These are phyloP conservation scores for Sialis lutaria DNA, from an alignment of 2,888 invertebrate genomes.

Conservation along the genomic window DNA sequence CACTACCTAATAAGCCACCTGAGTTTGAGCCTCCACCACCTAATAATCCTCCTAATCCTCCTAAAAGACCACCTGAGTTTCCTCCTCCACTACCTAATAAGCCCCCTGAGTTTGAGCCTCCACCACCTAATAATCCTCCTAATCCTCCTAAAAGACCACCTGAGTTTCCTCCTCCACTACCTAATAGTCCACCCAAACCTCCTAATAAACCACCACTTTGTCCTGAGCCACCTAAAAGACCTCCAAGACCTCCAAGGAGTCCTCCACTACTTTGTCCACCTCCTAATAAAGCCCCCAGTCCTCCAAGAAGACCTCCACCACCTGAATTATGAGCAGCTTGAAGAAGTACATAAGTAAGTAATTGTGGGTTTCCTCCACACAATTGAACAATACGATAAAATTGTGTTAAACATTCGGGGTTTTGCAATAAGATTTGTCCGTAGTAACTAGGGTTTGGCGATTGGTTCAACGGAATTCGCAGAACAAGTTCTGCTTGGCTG, in stretches of 20 bases:
- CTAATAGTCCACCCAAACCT: conserved; percentile 1
- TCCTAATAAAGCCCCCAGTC: conserved; percentile 2
- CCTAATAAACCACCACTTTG: conserved; percentile 1
- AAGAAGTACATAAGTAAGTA: background rate
- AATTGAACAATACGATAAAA: conserved; percentile 2
- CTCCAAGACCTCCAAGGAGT: conserved; percentile 4
- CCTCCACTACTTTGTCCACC: conserved; percentile 1
- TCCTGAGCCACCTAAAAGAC: conserved; percentile 1
- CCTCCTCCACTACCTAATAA: background rate
- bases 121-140: conserved; percentile 3
- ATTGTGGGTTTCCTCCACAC: conserved; percentile 3
- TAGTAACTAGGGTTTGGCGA: conserved; percentile 33
- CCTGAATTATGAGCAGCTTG: conserved; percentile 2
- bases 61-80: conserved; percentile 4
- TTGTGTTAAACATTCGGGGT: conserved; percentile 24
- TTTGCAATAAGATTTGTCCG: conserved; percentile 39
- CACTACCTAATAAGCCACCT: conserved; percentile 1
- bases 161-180: background rate
- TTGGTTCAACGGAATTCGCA: no score
- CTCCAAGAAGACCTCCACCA: conserved; percentile 5
- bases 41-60: conserved; percentile 6
- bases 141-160: conserved; percentile 4
- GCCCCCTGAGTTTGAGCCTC: background rate
- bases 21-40: conserved; percentile 1
- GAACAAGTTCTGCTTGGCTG: no score